phyloP scores from a whole-genome alignment of 2,888 invertebrate genomes.

The Matsumyia berberina region DNA sequence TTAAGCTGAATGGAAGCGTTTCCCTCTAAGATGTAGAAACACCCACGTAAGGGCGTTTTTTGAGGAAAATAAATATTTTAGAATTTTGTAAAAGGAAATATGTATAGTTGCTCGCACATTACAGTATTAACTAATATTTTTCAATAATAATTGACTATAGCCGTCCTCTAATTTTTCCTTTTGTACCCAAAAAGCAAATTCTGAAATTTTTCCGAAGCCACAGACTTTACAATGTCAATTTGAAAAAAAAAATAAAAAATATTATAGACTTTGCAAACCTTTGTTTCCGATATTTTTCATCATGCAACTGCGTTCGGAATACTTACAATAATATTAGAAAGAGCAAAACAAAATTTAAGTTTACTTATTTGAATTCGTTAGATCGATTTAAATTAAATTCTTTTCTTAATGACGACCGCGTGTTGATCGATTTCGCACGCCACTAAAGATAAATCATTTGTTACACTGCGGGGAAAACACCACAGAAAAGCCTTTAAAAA shows the following conservation, averaged over 20 bases:
- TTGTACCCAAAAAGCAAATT: too few relatives aligned
- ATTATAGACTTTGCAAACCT: too few relatives aligned
- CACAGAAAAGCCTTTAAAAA: neutral
- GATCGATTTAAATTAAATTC: neutral
- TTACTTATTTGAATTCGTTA: neutral
- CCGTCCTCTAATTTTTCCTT: too few relatives aligned
- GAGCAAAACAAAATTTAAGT: neutral
- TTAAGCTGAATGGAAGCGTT: neutral
- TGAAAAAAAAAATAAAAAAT: too few relatives aligned
- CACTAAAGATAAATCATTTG: neutral
- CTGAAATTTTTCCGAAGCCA: too few relatives aligned
- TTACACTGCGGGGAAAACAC: neutral
- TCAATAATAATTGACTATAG: too few relatives aligned
- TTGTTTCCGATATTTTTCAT: too few relatives aligned
- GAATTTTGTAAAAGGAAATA: too few relatives aligned
- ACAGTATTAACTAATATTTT: too few relatives aligned
- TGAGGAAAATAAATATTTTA: neutral
- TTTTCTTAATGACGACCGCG: conserved; percentile 3
- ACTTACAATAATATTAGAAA: neutral
- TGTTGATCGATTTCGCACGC: conserved; percentile 33
- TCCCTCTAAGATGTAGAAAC: neutral
- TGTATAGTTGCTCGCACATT: too few relatives aligned
- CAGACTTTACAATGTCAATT: too few relatives aligned
- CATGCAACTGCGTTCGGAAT: too few relatives aligned
- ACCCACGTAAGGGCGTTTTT: neutral